Evolutionary conservation across 2,113 vertebrate genomes (phyloP), one percentile per base, ranked within the genome.

Genomic region (Dunckerocampus dactyliophorus): DNA sequence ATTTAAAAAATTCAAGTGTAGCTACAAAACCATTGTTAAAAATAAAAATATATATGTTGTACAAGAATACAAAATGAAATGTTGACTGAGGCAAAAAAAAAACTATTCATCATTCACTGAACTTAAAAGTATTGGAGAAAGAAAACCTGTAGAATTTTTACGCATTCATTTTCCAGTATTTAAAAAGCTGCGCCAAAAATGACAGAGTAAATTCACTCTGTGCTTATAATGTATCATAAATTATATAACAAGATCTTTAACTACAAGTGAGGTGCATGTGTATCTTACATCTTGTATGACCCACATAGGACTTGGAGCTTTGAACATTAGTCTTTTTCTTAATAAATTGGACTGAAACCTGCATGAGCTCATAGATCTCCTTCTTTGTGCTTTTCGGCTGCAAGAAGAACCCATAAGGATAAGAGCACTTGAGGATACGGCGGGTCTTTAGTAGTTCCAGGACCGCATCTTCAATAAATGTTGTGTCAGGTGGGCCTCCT

Each of bases 361-460:
- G 97, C 96, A 99, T 99, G 82, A 99, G 94, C 91, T 99, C 97
- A 88, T 98, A 99, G 89, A 99, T 99, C 91, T 99, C 97, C 82
- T 97, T 98, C 89, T 99, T 98, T 92, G 96, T 99, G 93, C 96
- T 98, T 93, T 98, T 98, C 81, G 95, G 94, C 90, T 98, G 96
- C 87, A 98, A 89, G 88, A 98, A 99, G 89, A 98, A 99, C 80
- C 97, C 97, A 45, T 98, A 99, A 24, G 96, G 95, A 79, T 99
- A 99, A 94, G 96, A 99, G 92, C 97, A 98, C 95, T 98, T 98
- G 76, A 99, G 95, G 87, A 99, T 97, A 53, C 97, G 94, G 1
- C 97, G 94, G 54, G 96, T 98, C 90, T 98, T 98, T 15, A 99
- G 92, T 67, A 98, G 93, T 80, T 98, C 97, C 17, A 94, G 92